Conservation (phyloP, 2,113 vertebrate genomes). For the Proterorhinus semilunaris region DNA sequence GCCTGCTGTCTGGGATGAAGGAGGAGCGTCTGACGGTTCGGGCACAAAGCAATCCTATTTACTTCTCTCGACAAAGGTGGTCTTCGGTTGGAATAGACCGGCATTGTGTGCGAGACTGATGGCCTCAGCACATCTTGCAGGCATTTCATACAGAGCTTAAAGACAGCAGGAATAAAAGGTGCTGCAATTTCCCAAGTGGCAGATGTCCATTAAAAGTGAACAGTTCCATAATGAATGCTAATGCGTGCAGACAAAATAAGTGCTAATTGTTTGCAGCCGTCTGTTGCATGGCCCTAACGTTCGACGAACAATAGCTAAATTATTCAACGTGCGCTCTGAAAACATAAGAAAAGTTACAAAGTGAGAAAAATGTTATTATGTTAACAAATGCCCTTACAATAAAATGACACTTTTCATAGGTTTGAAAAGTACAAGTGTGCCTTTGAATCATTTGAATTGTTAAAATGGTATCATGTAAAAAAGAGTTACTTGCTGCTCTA, state of each 20-base stretch:
- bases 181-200: neutral
- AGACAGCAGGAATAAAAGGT: neutral
- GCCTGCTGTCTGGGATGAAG: neutral
- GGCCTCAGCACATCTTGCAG: constrained; percentile 5
- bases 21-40: neutral
- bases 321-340: neutral
- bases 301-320: neutral
- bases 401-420: too few relatives aligned
- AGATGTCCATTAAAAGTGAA: constrained; percentile 1
- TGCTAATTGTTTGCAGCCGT: neutral
- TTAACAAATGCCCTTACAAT: neutral
- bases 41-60: constrained; percentile 10
- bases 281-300: neutral
- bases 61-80: neutral
- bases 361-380: neutral
- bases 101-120: neutral
- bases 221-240: neutral
- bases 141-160: neutral
- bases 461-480: too few relatives aligned
- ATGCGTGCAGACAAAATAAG: neutral
- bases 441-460: too few relatives aligned
- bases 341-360: neutral
- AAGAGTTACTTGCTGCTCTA: too few relatives aligned
- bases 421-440: too few relatives aligned
- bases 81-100: neutral